phyloP scores from a whole-genome alignment of 2,888 invertebrate species.

The Limnephilus lunatus region DNA sequence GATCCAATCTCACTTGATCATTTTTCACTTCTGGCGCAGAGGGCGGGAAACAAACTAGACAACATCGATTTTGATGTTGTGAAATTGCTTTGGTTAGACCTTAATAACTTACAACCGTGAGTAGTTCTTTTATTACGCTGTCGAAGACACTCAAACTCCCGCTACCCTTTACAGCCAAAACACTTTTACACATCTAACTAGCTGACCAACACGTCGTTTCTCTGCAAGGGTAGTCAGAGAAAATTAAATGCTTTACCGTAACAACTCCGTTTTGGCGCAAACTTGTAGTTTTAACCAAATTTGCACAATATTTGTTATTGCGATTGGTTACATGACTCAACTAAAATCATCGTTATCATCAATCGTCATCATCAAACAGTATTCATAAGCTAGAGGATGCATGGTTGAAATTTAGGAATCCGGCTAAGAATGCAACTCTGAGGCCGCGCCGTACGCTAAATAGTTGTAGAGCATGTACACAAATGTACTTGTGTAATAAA shows the following conservation, averaged over 20 bases:
- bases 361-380: too few relatives aligned
- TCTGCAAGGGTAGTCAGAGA: background rate
- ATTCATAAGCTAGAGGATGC: too few relatives aligned
- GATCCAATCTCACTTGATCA: constrained; percentile 40
- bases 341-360: too few relatives aligned
- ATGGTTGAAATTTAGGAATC: too few relatives aligned
- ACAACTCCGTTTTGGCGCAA: background rate
- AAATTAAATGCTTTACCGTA: background rate
- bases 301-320: too few relatives aligned
- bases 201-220: background rate
- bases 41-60: background rate
- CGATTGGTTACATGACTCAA: too few relatives aligned
- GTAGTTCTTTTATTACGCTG: constrained; percentile 34
- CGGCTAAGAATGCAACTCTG: too few relatives aligned
- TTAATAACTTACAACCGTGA: constrained; percentile 11
- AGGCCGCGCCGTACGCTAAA: too few relatives aligned
- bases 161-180: background rate
- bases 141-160: constrained; percentile 20
- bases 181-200: background rate
- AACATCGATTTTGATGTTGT: constrained; percentile 21
- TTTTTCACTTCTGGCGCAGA: constrained; percentile 27
- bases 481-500: too few relatives aligned
- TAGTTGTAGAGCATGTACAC: too few relatives aligned
- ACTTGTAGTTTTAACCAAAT: background rate
- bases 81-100: background rate